Evolutionary conservation across 2,113 vertebrate species (phyloP).

Genomic region (Felis chaus): DNA sequence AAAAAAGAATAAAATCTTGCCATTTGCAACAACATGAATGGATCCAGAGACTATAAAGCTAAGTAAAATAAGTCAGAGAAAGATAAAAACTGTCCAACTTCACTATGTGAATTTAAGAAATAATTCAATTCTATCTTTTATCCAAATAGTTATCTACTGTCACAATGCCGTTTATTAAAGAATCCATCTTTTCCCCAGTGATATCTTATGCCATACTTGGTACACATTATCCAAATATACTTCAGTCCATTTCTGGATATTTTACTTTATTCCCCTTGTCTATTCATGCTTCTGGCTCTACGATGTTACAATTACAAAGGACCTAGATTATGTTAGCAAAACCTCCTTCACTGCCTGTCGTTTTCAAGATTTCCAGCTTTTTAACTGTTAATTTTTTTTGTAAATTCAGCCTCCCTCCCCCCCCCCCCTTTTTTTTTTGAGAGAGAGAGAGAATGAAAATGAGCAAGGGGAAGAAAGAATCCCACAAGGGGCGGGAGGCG

Average conservation of each 20-base stretch:
- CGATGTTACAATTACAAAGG: background rate
- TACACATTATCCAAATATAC: background rate
- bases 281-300: background rate
- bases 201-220: background rate
- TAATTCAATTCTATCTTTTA: background rate
- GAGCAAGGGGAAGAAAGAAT: too few species aligned
- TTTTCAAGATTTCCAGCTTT: background rate
- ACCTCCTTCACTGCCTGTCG: background rate
- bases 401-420: too few species aligned
- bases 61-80: background rate
- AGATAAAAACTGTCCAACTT: background rate
- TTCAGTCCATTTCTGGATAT: background rate
- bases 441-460: too few species aligned
- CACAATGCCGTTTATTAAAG: background rate
- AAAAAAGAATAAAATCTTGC: background rate
- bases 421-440: too few species aligned
- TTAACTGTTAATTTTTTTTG: background rate
- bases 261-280: background rate
- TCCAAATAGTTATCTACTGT: background rate
- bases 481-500: too few species aligned
- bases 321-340: background rate
- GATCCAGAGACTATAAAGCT: background rate
- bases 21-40: background rate
- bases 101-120: background rate
- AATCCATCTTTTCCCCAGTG: background rate